These are phyloP conservation scores for Aporophyla lueneburgensis DNA, from an alignment of 2,888 invertebrate species.

Conservation along the genomic window DNA sequence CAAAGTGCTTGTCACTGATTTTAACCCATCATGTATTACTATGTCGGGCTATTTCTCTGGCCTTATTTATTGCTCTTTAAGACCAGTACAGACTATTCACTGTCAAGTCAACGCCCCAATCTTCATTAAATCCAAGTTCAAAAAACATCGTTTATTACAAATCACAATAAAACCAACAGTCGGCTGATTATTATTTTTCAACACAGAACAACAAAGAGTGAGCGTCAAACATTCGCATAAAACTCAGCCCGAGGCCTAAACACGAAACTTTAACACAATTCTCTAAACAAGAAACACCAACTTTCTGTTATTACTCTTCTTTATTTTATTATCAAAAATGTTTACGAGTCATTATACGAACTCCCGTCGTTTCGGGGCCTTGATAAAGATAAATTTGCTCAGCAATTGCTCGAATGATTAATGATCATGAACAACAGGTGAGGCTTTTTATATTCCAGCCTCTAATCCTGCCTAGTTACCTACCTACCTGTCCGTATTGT, in stretches of 20 bases:
- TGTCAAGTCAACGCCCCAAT: constrained; percentile 9
- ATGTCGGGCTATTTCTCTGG: too few relatives aligned
- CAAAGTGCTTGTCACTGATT: too few relatives aligned
- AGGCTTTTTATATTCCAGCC: constrained; percentile 62
- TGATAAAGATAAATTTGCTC: constrained; percentile 80
- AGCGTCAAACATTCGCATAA: constrained; percentile 49
- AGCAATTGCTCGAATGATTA: constrained; percentile 75
- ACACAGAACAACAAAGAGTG: constrained; percentile 37
- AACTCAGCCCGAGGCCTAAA: constrained; percentile 47
- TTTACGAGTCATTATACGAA: constrained; percentile 70
- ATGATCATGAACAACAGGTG: constrained; percentile 71
- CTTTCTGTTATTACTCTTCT: constrained; percentile 65
- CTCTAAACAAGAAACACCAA: constrained; percentile 62
- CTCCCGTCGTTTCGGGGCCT: constrained; percentile 65
- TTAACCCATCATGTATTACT: too few relatives aligned
- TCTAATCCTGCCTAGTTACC: constrained; percentile 59
- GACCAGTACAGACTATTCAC: not conserved
- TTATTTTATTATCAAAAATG: constrained; percentile 70
- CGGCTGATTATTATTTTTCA: constrained; percentile 56
- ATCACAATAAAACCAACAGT: constrained; percentile 54
- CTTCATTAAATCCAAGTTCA: constrained; percentile 24
- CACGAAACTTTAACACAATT: constrained; percentile 60
- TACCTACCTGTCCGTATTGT: constrained; percentile 61
- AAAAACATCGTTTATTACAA: constrained; percentile 47
- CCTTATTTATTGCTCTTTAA: not conserved